Percentiles rank a stretch among this genome's conserved stretches.
These are phyloP conservation scores for Heliconius hortense DNA, from an alignment of 2,888 invertebrate genomes.

Conservation along the genomic window DNA sequence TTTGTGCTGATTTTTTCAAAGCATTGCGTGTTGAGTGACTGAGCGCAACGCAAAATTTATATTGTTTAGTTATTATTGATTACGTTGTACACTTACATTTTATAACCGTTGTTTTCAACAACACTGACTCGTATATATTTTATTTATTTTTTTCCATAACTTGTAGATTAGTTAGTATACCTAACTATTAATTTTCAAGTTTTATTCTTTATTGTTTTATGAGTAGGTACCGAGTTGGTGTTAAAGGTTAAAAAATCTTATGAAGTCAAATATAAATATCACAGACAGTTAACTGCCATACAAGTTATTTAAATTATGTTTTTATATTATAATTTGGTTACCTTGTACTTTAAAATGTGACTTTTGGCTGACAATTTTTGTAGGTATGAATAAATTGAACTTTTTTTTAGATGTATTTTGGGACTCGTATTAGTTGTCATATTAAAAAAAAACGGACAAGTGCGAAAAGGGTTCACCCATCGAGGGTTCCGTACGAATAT, in stretches of 20 bases:
- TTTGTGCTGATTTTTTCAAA: no score
- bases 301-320: not conserved
- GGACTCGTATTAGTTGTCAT: not conserved
- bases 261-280: not conserved
- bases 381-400: not conserved
- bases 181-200: not conserved
- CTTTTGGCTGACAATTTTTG: not conserved
- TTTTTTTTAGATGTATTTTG: not conserved
- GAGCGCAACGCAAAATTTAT: no score
- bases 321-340: not conserved
- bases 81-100: no score
- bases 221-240: no score
- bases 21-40: no score
- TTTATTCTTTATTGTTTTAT: not conserved
- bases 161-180: not conserved
- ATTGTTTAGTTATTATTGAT: no score
- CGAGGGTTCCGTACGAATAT: no score
- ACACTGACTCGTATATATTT: not conserved
- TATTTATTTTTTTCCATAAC: not conserved
- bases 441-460: not conserved
- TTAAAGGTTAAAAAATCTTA: not conserved
- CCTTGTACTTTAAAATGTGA: slow-evolving; percentile 5
- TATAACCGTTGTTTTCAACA: not conserved
- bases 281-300: not conserved
- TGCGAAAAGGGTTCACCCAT: no score